Conservation (phyloP, 2,888 invertebrate species). For the Brachynemurus nebulosus region DNA sequence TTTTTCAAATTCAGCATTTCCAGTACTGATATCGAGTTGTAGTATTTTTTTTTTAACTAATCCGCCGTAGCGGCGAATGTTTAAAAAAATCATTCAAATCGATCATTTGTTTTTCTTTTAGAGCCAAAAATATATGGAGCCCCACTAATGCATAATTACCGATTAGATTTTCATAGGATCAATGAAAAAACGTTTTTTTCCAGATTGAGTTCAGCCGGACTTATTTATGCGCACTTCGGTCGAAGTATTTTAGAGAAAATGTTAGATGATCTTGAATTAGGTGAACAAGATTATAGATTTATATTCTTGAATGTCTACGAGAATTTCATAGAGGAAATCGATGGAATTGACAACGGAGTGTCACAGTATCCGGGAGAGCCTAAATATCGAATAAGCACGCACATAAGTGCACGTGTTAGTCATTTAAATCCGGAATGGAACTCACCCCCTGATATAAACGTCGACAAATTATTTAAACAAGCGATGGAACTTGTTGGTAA, state of each 20-base stretch:
- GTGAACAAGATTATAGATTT: slow-evolving; percentile 33
- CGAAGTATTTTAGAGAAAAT: slow-evolving; percentile 55
- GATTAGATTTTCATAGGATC: no score
- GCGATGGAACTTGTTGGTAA: slow-evolving; percentile 65
- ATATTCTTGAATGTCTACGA: slow-evolving; percentile 68
- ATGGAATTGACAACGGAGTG: slow-evolving; percentile 96
- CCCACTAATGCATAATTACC: no score
- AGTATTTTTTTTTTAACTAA: no score
- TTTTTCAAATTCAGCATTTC: no score
- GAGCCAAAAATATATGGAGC: no score
- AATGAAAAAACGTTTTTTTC: no score
- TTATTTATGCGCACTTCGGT: slow-evolving; percentile 85
- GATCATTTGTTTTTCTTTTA: no score
- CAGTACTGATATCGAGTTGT: no score
- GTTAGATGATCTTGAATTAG: slow-evolving; percentile 31
- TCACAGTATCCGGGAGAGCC: slow-evolving; percentile 57
- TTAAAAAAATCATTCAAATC: no score
- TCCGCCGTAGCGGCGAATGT: no score
- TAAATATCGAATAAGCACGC: slow-evolving; percentile 63
- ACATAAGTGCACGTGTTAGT: slow-evolving; percentile 60
- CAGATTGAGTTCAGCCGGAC: slow-evolving; percentile 88
- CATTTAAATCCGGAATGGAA: slow-evolving; percentile 81
- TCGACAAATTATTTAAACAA: slow-evolving; percentile 50
- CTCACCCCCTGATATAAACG: slow-evolving; percentile 35
- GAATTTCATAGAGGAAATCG: slow-evolving; percentile 81